phyloP scores from a whole-genome alignment of 2,888 invertebrate species.

The Aporophyla lueneburgensis region DNA sequence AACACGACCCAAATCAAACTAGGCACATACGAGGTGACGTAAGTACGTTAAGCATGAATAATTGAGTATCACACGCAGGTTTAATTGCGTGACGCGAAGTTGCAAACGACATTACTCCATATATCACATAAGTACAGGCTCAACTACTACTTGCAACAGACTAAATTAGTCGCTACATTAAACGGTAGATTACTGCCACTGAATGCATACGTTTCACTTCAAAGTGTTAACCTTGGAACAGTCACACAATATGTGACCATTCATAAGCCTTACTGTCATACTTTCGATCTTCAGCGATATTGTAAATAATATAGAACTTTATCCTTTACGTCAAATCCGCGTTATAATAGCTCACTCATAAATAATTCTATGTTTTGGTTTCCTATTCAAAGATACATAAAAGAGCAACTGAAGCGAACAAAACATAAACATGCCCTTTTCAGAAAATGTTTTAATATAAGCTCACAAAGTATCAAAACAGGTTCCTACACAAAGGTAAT shows the following conservation, averaged over 20 bases:
- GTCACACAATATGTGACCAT: background rate
- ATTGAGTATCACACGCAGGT: conserved; percentile 36
- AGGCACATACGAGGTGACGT: background rate
- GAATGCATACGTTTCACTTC: background rate
- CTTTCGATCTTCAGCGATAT: background rate
- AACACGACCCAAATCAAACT: conserved; percentile 11
- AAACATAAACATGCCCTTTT: conserved; percentile 15
- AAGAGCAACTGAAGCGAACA: background rate
- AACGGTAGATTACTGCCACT: background rate
- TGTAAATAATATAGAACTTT: conserved; percentile 1
- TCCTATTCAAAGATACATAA: conserved; percentile 10
- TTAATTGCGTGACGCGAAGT: conserved; percentile 35
- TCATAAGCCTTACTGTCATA: background rate
- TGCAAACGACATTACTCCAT: conserved; percentile 35
- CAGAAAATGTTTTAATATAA: conserved; percentile 13
- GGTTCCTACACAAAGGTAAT: conserved; percentile 24
- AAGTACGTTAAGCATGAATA: conserved; percentile 30
- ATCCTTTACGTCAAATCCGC: background rate
- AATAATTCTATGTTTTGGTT: conserved; percentile 25
- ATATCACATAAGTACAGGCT: conserved; percentile 16
- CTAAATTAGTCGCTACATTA: conserved; percentile 31
- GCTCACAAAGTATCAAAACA: conserved; percentile 23
- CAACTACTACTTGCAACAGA: conserved; percentile 1
- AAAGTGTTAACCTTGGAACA: background rate
- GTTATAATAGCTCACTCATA: background rate